Percentiles rank a stretch among this genome's conserved stretches.
These are phyloP conservation scores for Heliopora coerulea DNA, from an alignment of 92 coral and sea anemone species.

Conservation along the genomic window DNA sequence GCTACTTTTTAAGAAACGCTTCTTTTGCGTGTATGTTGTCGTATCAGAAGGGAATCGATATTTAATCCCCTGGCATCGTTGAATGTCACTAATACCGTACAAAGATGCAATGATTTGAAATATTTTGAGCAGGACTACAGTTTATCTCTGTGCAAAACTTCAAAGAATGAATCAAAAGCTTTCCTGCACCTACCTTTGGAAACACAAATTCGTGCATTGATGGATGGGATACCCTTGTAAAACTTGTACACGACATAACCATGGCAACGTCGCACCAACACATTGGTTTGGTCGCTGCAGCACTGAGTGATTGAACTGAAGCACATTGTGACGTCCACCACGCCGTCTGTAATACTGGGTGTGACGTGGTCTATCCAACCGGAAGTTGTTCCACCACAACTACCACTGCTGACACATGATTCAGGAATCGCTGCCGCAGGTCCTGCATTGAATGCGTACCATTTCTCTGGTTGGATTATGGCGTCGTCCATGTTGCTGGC, in stretches of 20 bases:
- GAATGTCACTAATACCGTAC: too few relatives aligned
- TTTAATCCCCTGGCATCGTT: too few relatives aligned
- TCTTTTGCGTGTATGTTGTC: too few relatives aligned
- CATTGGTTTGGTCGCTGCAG: neutral
- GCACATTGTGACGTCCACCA: neutral
- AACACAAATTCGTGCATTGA: neutral
- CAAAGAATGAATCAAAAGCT: too few relatives aligned
- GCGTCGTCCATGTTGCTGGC: neutral
- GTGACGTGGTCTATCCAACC: neutral
- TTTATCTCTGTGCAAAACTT: too few relatives aligned
- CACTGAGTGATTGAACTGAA: neutral
- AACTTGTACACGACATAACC: constrained; percentile 10
- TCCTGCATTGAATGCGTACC: neutral
- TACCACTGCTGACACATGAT: neutral
- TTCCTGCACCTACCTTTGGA: neutral
- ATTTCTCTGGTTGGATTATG: neutral
- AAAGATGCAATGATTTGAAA: too few relatives aligned
- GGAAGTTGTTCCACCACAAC: neutral
- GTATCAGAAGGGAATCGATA: too few relatives aligned
- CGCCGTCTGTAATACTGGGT: neutral
- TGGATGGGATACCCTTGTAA: constrained; percentile 8
- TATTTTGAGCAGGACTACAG: too few relatives aligned
- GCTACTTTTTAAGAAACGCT: too few relatives aligned
- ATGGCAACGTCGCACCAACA: constrained; percentile 3
- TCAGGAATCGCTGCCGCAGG: neutral